phyloP scores from a whole-genome alignment of 1,140 invertebrate species.

The Triops longicaudatus region DNA sequence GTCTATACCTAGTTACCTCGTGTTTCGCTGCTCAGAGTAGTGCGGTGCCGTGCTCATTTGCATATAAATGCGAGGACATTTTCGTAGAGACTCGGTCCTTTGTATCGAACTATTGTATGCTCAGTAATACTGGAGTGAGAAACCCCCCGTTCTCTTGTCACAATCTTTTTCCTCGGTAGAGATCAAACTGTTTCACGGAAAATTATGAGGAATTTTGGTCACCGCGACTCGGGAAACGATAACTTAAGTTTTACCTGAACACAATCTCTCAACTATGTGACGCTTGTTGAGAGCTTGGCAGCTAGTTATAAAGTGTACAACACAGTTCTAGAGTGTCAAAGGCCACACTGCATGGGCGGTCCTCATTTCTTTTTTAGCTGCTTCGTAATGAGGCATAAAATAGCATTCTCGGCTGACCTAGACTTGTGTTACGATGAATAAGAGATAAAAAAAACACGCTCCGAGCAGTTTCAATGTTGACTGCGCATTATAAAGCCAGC shows the following conservation, averaged over 20 bases:
- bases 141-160: no score
- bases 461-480: background rate
- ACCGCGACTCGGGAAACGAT: background rate
- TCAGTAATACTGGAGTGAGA: no score
- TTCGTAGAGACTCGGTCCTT: background rate
- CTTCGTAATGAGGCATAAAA: no score
- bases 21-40: background rate
- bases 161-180: no score
- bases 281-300: background rate
- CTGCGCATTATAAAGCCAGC: background rate
- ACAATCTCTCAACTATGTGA: background rate
- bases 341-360: background rate
- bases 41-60: background rate
- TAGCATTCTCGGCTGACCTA: no score
- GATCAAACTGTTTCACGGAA: no score
- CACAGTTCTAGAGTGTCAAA: background rate
- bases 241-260: background rate
- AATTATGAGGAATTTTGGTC: background rate
- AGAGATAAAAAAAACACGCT: background rate
- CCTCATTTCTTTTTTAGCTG: background rate
- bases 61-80: slow-evolving; percentile 6
- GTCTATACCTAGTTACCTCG: background rate
- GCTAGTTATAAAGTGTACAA: background rate
- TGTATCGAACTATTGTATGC: background rate
- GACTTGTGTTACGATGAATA: no score